These are phyloP conservation scores for Montipora capitata DNA, from an alignment of 92 coral and sea anemone species.

Conservation along the genomic window DNA sequence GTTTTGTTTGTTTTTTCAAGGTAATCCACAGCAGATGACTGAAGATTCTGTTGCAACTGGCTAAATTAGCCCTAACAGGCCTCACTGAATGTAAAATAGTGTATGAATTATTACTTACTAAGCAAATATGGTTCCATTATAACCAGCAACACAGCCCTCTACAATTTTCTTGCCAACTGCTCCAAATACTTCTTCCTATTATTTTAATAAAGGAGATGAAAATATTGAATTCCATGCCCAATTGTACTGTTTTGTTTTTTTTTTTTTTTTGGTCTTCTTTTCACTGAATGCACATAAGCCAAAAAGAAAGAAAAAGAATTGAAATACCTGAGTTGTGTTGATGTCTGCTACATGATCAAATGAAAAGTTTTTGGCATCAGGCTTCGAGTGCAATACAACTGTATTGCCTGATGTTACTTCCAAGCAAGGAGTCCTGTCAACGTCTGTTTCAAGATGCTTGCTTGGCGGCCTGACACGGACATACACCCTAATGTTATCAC, in stretches of 20 bases:
- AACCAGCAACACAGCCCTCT: slow-evolving; percentile 97
- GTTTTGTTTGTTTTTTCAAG: too few species aligned
- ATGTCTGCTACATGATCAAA: slow-evolving; percentile 98
- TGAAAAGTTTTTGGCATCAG: slow-evolving; percentile 97
- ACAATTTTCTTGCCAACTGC: slow-evolving; percentile 98
- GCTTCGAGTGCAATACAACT: slow-evolving; percentile 88
- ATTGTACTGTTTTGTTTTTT: too few species aligned
- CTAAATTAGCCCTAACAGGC: too few species aligned
- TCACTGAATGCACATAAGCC: neutral
- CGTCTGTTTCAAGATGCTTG: slow-evolving; percentile 90
- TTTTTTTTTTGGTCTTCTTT: too few species aligned
- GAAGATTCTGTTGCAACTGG: too few species aligned
- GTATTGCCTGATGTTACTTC: slow-evolving; percentile 96
- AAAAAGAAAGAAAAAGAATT: neutral
- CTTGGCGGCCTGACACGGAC: slow-evolving; percentile 99
- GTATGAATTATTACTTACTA: slow-evolving; percentile 80
- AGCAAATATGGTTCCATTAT: slow-evolving; percentile 99
- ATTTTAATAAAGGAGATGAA: too few species aligned
- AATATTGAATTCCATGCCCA: too few species aligned
- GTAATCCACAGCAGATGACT: too few species aligned
- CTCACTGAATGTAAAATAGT: too few species aligned
- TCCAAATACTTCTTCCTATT: slow-evolving; percentile 97
- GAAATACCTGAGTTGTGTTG: slow-evolving; percentile 95
- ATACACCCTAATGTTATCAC: slow-evolving; percentile 96
- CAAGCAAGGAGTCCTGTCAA: slow-evolving; percentile 94